Conservation (phyloP, 2,113 vertebrate genomes). For the Bufo bufo region DNA sequence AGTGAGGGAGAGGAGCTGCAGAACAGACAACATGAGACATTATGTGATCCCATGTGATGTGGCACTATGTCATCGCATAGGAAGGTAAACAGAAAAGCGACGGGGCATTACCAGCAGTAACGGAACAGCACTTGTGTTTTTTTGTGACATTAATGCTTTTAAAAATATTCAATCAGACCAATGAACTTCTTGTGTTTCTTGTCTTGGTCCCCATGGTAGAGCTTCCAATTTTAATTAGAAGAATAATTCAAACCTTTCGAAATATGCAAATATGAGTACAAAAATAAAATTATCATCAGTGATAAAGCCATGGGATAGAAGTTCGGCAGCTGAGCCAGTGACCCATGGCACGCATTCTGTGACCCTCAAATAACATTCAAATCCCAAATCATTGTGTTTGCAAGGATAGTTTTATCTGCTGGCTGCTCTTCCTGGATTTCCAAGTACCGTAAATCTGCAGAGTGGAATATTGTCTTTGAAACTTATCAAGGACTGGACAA, state of each 20-base stretch:
- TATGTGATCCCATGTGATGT: too few relatives aligned
- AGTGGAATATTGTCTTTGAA: background rate
- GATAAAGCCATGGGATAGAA: background rate
- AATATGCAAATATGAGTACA: conserved; percentile 28
- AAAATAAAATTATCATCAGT: conserved; percentile 6
- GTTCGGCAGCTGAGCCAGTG: conserved; percentile 12
- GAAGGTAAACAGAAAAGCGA: too few relatives aligned
- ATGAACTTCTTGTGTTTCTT: background rate
- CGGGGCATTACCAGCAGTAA: background rate
- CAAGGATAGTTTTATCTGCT: background rate
- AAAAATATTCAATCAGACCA: background rate
- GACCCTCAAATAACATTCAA: conserved; percentile 15
- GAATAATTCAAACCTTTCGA: conserved; percentile 25
- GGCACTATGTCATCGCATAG: too few relatives aligned
- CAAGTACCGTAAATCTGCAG: background rate
- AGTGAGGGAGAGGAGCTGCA: too few relatives aligned
- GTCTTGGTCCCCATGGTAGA: background rate
- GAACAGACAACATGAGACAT: too few relatives aligned
- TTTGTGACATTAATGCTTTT: background rate
- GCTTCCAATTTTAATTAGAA: conserved; percentile 33
- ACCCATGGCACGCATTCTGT: background rate
- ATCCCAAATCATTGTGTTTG: background rate
- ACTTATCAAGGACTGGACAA: background rate
- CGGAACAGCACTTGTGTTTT: background rate
- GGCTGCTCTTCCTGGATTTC: background rate